Base-by-base conservation (phyloP, 2,888 invertebrate species). In the Anagyrus pseudococci region DNA sequence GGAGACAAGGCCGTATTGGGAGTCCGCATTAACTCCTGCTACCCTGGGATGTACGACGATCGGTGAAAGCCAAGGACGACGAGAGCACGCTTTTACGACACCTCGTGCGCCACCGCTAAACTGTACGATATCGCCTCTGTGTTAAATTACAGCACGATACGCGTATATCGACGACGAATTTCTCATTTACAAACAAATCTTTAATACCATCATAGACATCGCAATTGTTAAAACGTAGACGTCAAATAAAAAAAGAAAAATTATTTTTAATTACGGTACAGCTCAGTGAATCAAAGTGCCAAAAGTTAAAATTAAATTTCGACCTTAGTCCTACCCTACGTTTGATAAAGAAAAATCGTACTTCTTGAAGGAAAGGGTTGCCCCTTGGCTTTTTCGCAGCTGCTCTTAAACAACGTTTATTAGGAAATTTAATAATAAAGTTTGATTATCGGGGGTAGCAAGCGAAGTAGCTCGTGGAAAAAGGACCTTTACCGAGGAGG, bases 351-450 rank as follows among this genome's bases (percentile, higher is more conserved):
- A 8, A 37, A 37, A 37, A 37, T 37, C 33, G 33, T 15, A 2
- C 10, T 10, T 15, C 33, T 15, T 15, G 33, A 43, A 43, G 41
- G 4, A 41, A 43, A 43, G 43, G 43, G 43, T 43, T 43, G 43
- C 33, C 15, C 33, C 40, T 8, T n/a, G n/a, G n/a, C n/a, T n/a
- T n/a, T n/a, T n/a, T n/a, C 17, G 1, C 8, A 10, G 1, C 37
- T 1, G 13, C 8, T n/a, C 7, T 52, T 6, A 26, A 23, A 40
- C n/a, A 41, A 33, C 25, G 20, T 26, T 46, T 40, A 44, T 46
- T 37, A 43, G 25, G 29, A 33, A 47, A 44, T 57, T 59, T 55
- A 58, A 62, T 53, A 59, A 58, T 6, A 58, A 62, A 40, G 47
- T 62, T 62, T 60, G 43, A 66, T 60, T 44, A 37, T 43, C n/a